phyloP scores from a whole-genome alignment of 2,888 invertebrate species.

The Drosophila longiperda region DNA sequence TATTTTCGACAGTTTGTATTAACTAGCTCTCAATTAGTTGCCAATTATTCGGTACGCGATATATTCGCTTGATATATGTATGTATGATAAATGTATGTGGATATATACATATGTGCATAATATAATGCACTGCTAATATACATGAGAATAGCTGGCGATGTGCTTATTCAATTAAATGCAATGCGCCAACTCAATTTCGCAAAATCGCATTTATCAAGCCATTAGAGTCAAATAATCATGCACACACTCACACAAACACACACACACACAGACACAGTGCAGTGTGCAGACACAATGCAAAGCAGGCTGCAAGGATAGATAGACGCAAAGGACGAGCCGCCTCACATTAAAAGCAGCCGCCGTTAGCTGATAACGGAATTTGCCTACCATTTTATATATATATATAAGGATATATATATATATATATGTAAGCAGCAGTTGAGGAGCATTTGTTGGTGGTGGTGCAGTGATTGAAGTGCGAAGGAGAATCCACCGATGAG shows the following conservation, averaged over 20 bases:
- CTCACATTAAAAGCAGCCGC: slow-evolving; percentile 73
- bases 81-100: background rate
- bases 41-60: slow-evolving; percentile 52
- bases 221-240: slow-evolving; percentile 82
- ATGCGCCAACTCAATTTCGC: slow-evolving; percentile 69
- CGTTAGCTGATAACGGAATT: slow-evolving; percentile 79
- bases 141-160: slow-evolving; percentile 52
- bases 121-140: slow-evolving; percentile 34
- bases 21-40: slow-evolving; percentile 67
- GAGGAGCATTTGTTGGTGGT: slow-evolving; percentile 30
- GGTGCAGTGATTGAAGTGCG: slow-evolving; percentile 54
- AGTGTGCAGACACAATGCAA: slow-evolving; percentile 23
- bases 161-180: slow-evolving; percentile 82
- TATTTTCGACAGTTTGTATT: slow-evolving; percentile 34
- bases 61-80: slow-evolving; percentile 5
- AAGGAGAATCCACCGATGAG: slow-evolving; percentile 62
- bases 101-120: background rate
- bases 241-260: slow-evolving; percentile 15
- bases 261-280: slow-evolving; percentile 6
- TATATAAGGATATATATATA: background rate
- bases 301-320: slow-evolving; percentile 23
- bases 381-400: slow-evolving; percentile 68
- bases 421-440: slow-evolving; percentile 60
- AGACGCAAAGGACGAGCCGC: slow-evolving; percentile 21
- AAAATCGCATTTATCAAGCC: slow-evolving; percentile 84